Percentiles rank a stretch among this genome's conserved stretches.
These are phyloP conservation scores for Aricia artaxerxes DNA, from an alignment of 2,888 invertebrate genomes.

Conservation along the genomic window DNA sequence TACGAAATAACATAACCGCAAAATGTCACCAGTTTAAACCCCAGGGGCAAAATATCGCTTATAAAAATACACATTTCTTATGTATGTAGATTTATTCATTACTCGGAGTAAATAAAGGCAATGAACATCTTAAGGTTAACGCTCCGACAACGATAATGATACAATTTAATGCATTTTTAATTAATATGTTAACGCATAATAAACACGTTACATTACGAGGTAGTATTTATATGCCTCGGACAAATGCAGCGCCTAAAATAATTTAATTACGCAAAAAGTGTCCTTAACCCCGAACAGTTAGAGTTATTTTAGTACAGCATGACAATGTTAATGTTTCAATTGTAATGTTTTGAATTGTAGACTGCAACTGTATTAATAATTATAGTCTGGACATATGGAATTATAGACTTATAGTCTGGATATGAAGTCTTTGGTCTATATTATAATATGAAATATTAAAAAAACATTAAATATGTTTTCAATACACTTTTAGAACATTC, in stretches of 20 bases:
- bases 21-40: too few species aligned
- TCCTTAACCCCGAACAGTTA: neutral
- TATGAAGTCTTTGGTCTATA: too few species aligned
- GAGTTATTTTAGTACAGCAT: neutral
- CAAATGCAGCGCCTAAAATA: slow-evolving; percentile 8
- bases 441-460: too few species aligned
- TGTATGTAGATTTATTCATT: neutral
- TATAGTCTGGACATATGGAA: too few species aligned
- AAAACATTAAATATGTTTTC: neutral
- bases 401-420: too few species aligned
- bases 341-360: neutral
- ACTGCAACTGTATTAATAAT: too few species aligned
- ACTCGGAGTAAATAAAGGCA: neutral
- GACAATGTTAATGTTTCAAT: neutral
- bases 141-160: neutral
- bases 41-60: too few species aligned
- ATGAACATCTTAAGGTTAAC: neutral
- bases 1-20: too few species aligned
- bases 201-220: neutral
- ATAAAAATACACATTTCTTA: neutral
- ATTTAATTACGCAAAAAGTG: neutral
- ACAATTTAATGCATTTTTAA: neutral
- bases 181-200: neutral
- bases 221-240: neutral
- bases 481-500: neutral